Percentiles rank a stretch among this genome's conserved stretches.
phyloP scores from a whole-genome alignment of 2,797 vertebrate genomes.

The Geotrypetes seraphini region DNA sequence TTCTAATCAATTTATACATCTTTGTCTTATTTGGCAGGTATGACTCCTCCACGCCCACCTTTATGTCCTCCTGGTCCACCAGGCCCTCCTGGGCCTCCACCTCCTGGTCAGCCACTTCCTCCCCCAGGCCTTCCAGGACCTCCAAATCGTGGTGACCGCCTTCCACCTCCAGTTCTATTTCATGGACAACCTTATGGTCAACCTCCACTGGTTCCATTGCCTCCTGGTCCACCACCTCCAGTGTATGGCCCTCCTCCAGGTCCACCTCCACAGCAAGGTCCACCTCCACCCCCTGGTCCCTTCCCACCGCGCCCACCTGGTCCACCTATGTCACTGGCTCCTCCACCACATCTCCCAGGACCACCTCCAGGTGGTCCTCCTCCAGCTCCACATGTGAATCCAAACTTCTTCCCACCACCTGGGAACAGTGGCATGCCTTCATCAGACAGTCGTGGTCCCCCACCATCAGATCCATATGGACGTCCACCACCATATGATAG shows the following conservation, averaged over 20 bases:
- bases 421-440: constrained; percentile 88
- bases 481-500: constrained; percentile 92
- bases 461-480: constrained; percentile 87
- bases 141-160: constrained; percentile 89
- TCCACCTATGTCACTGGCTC: constrained; percentile 86
- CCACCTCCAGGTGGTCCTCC: constrained; percentile 94
- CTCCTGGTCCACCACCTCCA: constrained; percentile 87
- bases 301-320: constrained; percentile 88
- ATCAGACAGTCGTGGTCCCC: constrained; percentile 80
- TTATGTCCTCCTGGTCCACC: constrained; percentile 88
- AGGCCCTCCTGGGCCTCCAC: constrained; percentile 80
- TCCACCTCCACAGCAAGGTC: constrained; percentile 67
- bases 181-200: constrained; percentile 92
- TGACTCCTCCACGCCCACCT: constrained; percentile 83
- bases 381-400: constrained; percentile 95
- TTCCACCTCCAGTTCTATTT: constrained; percentile 89
- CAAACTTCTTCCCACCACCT: constrained; percentile 94
- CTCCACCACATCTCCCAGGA: constrained; percentile 89
- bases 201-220: constrained; percentile 74
- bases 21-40: not conserved
- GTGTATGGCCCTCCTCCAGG: constrained; percentile 78
- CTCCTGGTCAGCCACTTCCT: constrained; percentile 84
- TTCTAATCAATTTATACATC: too few relatives aligned
- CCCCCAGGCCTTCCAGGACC: constrained; percentile 86
- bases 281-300: constrained; percentile 86